Evolutionary conservation across 2,113 vertebrate species (phyloP).

Genomic region (Ranitomeya imitator): DNA sequence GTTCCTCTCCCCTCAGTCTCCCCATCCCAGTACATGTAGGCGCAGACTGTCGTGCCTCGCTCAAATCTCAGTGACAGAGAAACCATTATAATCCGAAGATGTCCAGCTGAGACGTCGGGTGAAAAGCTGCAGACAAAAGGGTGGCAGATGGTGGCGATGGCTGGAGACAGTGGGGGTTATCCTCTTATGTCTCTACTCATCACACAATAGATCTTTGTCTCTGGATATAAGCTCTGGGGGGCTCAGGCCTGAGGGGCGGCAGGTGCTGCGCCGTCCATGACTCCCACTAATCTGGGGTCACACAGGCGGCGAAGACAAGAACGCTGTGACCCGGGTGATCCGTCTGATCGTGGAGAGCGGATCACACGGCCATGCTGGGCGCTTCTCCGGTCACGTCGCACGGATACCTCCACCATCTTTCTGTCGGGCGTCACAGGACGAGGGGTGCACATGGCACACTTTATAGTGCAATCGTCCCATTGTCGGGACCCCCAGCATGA

Average conservation of each 20-base stretch:
- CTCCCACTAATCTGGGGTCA: neutral
- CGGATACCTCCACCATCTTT: too few relatives aligned
- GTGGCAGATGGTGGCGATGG: conserved; percentile 32
- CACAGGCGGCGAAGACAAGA: neutral
- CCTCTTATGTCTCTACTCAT: conserved; percentile 35
- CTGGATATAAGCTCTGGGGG: neutral
- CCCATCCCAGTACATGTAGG: neutral
- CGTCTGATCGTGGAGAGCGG: too few relatives aligned
- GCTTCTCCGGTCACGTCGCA: too few relatives aligned
- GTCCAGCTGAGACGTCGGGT: conserved; percentile 4
- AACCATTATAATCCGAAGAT: neutral
- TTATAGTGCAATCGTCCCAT: too few relatives aligned
- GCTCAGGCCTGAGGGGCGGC: neutral
- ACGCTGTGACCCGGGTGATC: too few relatives aligned
- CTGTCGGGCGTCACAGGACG: too few relatives aligned
- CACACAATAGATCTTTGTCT: conserved; percentile 24
- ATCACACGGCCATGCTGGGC: too few relatives aligned
- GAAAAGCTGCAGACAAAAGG: conserved; percentile 10
- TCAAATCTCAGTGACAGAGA: neutral
- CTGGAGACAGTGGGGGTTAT: conserved; percentile 28
- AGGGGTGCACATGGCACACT: too few relatives aligned
- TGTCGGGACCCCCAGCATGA: too few relatives aligned
- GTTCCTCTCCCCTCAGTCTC: too few relatives aligned
- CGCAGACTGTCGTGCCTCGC: neutral
- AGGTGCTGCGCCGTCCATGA: neutral